phyloP scores from a whole-genome alignment of 2,113 vertebrate species.

The Pristiophorus japonicus region DNA sequence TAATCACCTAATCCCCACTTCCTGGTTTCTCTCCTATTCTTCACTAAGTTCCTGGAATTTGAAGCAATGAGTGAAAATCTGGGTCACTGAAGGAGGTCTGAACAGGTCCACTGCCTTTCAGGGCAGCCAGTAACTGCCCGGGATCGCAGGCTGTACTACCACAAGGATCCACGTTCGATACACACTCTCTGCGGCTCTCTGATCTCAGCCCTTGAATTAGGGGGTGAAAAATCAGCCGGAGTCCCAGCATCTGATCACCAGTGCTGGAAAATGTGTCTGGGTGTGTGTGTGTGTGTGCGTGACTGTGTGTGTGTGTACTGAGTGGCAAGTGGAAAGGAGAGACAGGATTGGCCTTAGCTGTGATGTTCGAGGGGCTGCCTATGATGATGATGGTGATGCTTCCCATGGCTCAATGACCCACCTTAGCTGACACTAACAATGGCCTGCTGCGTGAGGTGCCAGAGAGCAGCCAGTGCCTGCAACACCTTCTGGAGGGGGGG shows the following conservation, averaged over 20 bases:
- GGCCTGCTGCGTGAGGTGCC: not conserved
- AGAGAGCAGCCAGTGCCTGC: not conserved
- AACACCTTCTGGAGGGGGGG: not conserved
- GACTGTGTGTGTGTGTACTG: too few species aligned
- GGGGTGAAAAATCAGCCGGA: not conserved
- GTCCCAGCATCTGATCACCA: not conserved
- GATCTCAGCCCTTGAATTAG: not conserved
- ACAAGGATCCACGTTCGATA: too few species aligned
- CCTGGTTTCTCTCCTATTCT: not conserved
- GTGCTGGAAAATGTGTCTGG: not conserved
- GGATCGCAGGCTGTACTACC: not conserved
- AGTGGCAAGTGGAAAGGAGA: not conserved
- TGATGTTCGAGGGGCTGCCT: too few species aligned
- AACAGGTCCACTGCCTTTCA: not conserved
- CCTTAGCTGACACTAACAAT: not conserved
- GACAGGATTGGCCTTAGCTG: not conserved
- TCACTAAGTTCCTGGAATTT: not conserved
- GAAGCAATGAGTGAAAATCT: not conserved
- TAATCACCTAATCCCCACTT: not conserved
- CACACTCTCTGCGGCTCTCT: not conserved
- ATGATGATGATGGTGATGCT: too few species aligned
- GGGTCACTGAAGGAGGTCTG: not conserved
- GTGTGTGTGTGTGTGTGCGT: not conserved
- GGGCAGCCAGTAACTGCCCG: not conserved
- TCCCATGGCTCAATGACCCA: not conserved